These are phyloP conservation scores for Augiades crinisus DNA, from an alignment of 2,888 invertebrate species.

Conservation along the genomic window DNA sequence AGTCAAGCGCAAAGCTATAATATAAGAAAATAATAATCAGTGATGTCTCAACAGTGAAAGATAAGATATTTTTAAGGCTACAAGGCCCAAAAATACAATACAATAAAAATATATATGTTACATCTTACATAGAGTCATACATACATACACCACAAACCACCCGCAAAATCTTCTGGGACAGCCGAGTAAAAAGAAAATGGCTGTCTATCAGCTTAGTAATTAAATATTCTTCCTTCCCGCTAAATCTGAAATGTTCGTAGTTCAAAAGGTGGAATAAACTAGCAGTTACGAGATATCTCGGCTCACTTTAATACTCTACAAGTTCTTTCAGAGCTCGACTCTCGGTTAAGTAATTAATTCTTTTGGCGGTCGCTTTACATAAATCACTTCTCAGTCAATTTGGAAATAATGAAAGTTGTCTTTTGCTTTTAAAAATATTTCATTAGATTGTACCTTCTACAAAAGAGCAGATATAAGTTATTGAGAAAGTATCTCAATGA, in stretches of 20 bases:
- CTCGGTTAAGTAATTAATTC: constrained; percentile 65
- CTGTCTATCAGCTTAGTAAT: constrained; percentile 21
- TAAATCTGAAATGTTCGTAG: constrained; percentile 27
- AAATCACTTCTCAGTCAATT: constrained; percentile 51
- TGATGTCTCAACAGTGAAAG: too few relatives aligned
- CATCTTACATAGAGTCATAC: too few relatives aligned
- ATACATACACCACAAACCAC: too few relatives aligned
- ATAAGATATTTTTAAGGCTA: too few relatives aligned
- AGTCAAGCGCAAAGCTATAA: too few relatives aligned
- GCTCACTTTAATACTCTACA: constrained; percentile 41
- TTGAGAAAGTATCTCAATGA: too few relatives aligned
- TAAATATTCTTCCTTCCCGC: constrained; percentile 25
- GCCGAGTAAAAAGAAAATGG: constrained; percentile 16
- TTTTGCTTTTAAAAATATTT: constrained; percentile 34
- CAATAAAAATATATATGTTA: too few relatives aligned
- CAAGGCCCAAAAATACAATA: too few relatives aligned
- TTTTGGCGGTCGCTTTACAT: constrained; percentile 55
- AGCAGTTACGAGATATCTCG: constrained; percentile 28
- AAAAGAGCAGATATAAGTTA: too few relatives aligned
- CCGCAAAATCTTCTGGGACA: too few relatives aligned
- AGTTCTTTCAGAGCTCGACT: constrained; percentile 47
- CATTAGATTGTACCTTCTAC: too few relatives aligned
- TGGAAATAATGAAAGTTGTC: constrained; percentile 42
- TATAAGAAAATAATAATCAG: too few relatives aligned
- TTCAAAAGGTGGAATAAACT: constrained; percentile 34